phyloP scores from a whole-genome alignment of 2,888 invertebrate species.

The Buathra laborator region DNA sequence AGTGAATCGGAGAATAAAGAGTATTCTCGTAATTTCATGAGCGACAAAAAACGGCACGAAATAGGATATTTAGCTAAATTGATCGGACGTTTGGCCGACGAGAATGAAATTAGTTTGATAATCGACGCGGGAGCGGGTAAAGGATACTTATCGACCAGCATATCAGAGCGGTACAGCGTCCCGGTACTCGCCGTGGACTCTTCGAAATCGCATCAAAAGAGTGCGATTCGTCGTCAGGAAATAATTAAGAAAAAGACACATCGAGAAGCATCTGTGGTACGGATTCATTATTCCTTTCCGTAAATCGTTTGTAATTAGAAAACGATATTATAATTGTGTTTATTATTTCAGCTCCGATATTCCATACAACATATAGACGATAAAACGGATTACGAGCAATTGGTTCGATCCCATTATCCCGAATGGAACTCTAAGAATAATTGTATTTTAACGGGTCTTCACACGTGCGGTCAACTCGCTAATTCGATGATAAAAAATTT shows the following conservation, averaged over 20 bases:
- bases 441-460: constrained; percentile 89
- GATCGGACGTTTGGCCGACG: constrained; percentile 71
- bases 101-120: constrained; percentile 72
- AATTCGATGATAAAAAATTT: constrained; percentile 91
- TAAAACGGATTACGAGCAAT: constrained; percentile 76
- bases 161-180: constrained; percentile 90
- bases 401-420: constrained; percentile 75
- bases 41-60: constrained; percentile 93
- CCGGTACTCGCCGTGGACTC: constrained; percentile 94
- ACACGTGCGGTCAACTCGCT: constrained; percentile 95
- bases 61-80: constrained; percentile 77
- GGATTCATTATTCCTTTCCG: constrained; percentile 6
- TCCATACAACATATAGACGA: constrained; percentile 78
- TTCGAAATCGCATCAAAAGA: constrained; percentile 88
- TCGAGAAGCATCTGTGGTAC: constrained; percentile 77
- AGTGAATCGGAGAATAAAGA: constrained; percentile 80
- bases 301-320: not conserved
- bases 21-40: constrained; percentile 89
- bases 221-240: constrained; percentile 87
- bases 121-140: constrained; percentile 96
- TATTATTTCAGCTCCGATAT: constrained; percentile 77
- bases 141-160: constrained; percentile 90
- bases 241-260: constrained; percentile 69
- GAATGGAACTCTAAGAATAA: constrained; percentile 72
- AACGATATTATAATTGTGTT: constrained; percentile 11